phyloP scores from a whole-genome alignment of 2,888 invertebrate species.

The Morpho achilles region DNA sequence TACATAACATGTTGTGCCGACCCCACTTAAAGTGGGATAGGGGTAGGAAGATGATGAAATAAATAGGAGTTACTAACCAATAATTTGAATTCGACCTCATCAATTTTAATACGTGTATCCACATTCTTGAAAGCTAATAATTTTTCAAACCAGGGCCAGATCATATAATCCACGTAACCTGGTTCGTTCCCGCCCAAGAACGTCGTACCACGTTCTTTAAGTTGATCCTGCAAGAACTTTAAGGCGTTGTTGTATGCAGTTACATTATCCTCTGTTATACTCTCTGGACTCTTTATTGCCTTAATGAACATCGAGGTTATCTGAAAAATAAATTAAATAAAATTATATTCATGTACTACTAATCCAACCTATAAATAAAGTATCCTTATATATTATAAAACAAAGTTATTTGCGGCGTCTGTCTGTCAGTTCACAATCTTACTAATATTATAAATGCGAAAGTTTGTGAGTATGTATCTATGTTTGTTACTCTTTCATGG shows the following conservation, averaged over 20 bases:
- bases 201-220: conserved; percentile 77
- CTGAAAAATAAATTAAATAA: conserved; percentile 35
- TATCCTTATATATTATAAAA: too few relatives aligned
- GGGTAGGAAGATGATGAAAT: too few relatives aligned
- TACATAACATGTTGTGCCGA: too few relatives aligned
- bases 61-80: conserved; percentile 44
- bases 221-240: conserved; percentile 81
- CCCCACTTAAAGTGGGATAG: too few relatives aligned
- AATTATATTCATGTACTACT: not conserved
- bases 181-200: conserved; percentile 83
- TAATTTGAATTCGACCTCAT: conserved; percentile 70
- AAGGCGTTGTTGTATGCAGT: conserved; percentile 60
- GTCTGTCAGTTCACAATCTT: too few relatives aligned
- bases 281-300: conserved; percentile 40
- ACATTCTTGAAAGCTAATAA: conserved; percentile 65
- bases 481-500: too few relatives aligned
- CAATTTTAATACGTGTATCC: conserved; percentile 71
- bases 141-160: conserved; percentile 92
- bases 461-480: too few relatives aligned
- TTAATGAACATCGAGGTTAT: conserved; percentile 43
- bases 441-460: too few relatives aligned
- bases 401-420: too few relatives aligned
- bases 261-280: conserved; percentile 43
- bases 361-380: not conserved
- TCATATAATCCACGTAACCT: conserved; percentile 90